Evolutionary conservation across 2,113 vertebrate genomes (phyloP).

Genomic region (Pygoscelis antarcticus): DNA sequence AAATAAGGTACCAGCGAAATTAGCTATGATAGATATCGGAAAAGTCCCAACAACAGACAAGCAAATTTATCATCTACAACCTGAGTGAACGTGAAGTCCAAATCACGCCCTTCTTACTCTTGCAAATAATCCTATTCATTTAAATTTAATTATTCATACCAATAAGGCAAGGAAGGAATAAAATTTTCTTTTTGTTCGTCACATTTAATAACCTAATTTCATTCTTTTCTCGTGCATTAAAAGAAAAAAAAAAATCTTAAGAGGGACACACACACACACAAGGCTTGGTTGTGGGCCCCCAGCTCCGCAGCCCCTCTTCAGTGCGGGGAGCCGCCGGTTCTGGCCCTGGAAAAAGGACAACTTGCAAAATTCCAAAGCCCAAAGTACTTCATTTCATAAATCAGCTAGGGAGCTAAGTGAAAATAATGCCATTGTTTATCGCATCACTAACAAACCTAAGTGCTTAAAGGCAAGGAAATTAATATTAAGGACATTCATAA

Average conservation of each 20-base stretch:
- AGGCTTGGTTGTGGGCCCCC: not conserved
- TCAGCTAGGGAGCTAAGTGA: constrained; percentile 52
- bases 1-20: not conserved
- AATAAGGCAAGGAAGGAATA: not conserved
- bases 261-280: not conserved
- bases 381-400: constrained; percentile 37
- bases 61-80: not conserved
- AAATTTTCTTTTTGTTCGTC: not conserved
- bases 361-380: not conserved
- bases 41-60: not conserved
- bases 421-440: constrained; percentile 68
- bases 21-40: not conserved
- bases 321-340: not conserved
- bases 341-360: not conserved
- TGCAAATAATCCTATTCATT: constrained; percentile 19
- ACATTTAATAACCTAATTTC: not conserved
- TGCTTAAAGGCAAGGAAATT: constrained; percentile 69
- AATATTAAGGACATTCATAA: constrained; percentile 64
- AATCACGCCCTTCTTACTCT: not conserved
- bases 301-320: not conserved
- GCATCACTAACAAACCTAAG: constrained; percentile 66
- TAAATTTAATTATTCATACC: constrained; percentile 47
- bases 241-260: not conserved
- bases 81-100: not conserved
- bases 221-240: fast-evolving